phyloP scores from a whole-genome alignment of 2,888 invertebrate species.

The Muschampia plurimacula region DNA sequence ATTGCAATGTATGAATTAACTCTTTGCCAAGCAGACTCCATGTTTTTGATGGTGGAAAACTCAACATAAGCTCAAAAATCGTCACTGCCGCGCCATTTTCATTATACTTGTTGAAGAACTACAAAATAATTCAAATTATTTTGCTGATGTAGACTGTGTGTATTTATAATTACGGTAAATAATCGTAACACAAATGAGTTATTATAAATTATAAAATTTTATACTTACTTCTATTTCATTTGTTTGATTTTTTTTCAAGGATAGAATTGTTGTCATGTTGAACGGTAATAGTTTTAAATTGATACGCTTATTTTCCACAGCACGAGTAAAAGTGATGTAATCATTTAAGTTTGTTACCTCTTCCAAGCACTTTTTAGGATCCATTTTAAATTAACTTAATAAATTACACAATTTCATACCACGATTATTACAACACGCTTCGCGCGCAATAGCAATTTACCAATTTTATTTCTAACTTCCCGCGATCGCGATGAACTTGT shows the following conservation, averaged over 20 bases:
- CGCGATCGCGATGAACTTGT: neutral
- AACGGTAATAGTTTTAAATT: constrained; percentile 55
- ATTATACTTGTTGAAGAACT: constrained; percentile 70
- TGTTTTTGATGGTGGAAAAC: constrained; percentile 61
- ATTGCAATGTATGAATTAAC: constrained; percentile 60
- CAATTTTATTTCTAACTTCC: neutral
- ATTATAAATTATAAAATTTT: neutral
- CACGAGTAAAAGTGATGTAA: constrained; percentile 60
- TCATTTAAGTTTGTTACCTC: constrained; percentile 59
- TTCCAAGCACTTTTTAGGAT: constrained; percentile 57
- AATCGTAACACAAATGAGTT: neutral
- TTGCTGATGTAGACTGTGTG: too few relatives aligned
- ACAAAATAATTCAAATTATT: constrained; percentile 44
- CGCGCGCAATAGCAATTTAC: neutral
- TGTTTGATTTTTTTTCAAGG: constrained; percentile 64
- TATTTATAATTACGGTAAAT: neutral
- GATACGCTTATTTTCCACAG: constrained; percentile 51
- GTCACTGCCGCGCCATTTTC: constrained; percentile 65
- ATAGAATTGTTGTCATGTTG: constrained; percentile 63
- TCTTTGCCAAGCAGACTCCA: constrained; percentile 67
- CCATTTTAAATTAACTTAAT: constrained; percentile 55
- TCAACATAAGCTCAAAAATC: constrained; percentile 61
- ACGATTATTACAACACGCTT: neutral
- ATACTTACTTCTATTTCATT: constrained; percentile 68
- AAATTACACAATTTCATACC: neutral